phyloP scores from a whole-genome alignment of 1,140 invertebrate species.

The Drosophila saltans region DNA sequence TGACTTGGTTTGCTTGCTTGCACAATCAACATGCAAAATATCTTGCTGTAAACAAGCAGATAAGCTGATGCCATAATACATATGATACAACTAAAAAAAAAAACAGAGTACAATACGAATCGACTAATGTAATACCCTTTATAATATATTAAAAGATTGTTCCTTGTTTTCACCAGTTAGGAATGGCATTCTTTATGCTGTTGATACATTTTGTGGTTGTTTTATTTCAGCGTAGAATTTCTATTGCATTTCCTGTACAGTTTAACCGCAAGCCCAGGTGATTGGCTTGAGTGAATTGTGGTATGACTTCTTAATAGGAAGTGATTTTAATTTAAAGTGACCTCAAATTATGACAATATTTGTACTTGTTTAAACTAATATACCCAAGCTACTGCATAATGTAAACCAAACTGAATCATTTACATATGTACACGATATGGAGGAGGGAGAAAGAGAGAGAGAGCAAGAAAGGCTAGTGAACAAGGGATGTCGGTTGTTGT shows the following conservation, averaged over 20 bases:
- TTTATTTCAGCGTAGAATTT: not conserved
- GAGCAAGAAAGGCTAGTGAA: conserved; percentile 9
- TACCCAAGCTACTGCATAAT: not conserved
- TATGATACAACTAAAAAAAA: conserved; percentile 35
- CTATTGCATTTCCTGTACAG: not conserved
- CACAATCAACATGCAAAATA: conserved; percentile 66
- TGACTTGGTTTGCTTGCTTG: conserved; percentile 46
- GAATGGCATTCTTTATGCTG: no score
- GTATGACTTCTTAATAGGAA: no score
- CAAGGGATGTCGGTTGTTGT: conserved; percentile 38
- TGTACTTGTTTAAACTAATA: not conserved
- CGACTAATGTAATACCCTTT: conserved; percentile 13
- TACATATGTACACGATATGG: conserved; percentile 50
- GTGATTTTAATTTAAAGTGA: not conserved
- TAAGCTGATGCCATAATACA: conserved; percentile 62
- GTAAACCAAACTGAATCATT: conserved; percentile 34
- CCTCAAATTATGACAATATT: not conserved
- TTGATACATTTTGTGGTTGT: not conserved
- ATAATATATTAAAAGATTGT: not conserved
- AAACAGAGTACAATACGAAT: not conserved
- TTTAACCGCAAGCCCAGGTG: no score
- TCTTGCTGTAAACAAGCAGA: conserved; percentile 70
- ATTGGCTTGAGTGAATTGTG: no score
- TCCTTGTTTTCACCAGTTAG: no score
- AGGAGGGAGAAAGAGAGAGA: not conserved